Conservation (phyloP, 1,140 invertebrate species). For the Zaprionus vittiger region DNA sequence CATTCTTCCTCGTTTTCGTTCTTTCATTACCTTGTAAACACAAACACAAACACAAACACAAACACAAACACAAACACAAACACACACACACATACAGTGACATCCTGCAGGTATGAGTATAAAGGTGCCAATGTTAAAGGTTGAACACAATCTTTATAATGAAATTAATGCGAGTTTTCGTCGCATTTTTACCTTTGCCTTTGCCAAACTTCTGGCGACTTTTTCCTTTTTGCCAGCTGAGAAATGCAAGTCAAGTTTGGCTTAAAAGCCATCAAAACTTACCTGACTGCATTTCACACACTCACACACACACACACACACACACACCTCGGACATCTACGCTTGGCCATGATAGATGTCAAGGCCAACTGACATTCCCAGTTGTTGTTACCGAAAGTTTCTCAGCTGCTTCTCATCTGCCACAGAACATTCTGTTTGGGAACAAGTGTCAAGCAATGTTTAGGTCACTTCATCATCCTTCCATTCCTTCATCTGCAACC, state of each 20-base stretch:
- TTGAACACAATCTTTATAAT: constrained; percentile 1
- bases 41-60: neutral
- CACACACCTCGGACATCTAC: neutral
- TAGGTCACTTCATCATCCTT: neutral
- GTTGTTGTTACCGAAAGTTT: neutral
- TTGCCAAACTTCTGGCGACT: neutral
- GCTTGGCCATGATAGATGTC: neutral
- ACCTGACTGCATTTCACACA: neutral
- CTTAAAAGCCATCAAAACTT: neutral
- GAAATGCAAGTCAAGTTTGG: neutral
- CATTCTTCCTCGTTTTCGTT: neutral
- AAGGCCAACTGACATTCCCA: constrained; percentile 1
- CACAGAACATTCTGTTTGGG: neutral
- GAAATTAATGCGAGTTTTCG: constrained; percentile 3
- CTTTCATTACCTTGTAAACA: constrained; percentile 7
- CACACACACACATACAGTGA: neutral
- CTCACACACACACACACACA: neutral
- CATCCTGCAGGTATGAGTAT: neutral
- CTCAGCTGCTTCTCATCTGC: neutral
- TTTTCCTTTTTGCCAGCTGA: neutral
- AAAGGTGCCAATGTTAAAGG: neutral
- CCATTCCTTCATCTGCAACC: neutral
- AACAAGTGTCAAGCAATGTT: neutral
- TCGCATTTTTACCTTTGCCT: neutral
- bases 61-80: neutral